A percentile compares a stretch with the other conserved stretches of the same genome.
phyloP scores from a whole-genome alignment of 1,140 invertebrate species.

The Holcopasites calliopsidis region DNA sequence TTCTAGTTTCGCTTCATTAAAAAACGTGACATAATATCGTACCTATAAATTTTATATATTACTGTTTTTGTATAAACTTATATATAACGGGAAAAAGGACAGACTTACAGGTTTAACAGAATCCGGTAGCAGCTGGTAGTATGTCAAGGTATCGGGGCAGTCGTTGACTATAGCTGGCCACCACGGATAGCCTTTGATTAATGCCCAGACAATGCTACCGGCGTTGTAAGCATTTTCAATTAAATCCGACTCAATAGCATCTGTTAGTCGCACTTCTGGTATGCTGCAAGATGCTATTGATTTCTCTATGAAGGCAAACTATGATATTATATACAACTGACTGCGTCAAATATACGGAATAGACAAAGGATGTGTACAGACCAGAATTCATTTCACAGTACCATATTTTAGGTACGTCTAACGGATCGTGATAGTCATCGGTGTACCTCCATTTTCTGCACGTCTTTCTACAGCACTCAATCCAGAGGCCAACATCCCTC shows the following conservation, averaged over 20 bases:
- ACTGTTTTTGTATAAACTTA: neutral
- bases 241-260: constrained; percentile 76
- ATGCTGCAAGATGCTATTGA: constrained; percentile 78
- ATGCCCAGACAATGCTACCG: constrained; percentile 85
- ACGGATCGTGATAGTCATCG: constrained; percentile 80
- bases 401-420: constrained; percentile 82
- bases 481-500: constrained; percentile 81
- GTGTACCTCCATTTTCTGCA: constrained; percentile 83
- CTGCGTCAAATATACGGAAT: neutral
- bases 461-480: constrained; percentile 79
- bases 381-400: constrained; percentile 83
- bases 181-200: constrained; percentile 83
- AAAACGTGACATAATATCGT: constrained; percentile 84
- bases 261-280: constrained; percentile 70
- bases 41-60: constrained; percentile 75
- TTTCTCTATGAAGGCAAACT: constrained; percentile 73
- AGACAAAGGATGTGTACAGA: constrained; percentile 62
- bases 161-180: constrained; percentile 88
- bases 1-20: constrained; percentile 79
- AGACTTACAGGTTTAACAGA: constrained; percentile 79
- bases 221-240: constrained; percentile 81
- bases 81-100: neutral
- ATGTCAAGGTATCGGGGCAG: constrained; percentile 83
- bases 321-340: constrained; percentile 14
- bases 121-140: constrained; percentile 80